Conservation (phyloP, 1,140 invertebrate species). For the Temnothorax nylanderi region DNA sequence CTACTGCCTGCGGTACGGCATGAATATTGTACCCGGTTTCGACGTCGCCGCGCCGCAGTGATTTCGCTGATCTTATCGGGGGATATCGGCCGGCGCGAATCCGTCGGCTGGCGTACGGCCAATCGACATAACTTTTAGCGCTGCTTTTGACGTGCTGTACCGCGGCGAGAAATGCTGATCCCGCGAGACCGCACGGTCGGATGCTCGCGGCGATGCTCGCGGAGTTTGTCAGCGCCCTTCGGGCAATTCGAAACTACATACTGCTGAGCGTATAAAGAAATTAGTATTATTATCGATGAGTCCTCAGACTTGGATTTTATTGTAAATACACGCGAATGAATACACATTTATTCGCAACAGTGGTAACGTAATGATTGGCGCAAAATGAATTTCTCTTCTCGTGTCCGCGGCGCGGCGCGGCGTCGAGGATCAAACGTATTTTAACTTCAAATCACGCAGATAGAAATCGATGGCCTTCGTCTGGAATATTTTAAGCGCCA, state of each 20-base stretch:
- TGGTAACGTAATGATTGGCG: background rate
- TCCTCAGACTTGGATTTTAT: background rate
- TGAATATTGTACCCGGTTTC: conserved; percentile 42
- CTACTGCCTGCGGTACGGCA: background rate
- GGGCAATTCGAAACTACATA: background rate
- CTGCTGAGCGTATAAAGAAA: background rate
- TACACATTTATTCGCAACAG: conserved; percentile 7
- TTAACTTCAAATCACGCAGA: background rate
- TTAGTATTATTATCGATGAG: conserved; percentile 5
- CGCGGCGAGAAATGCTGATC: conserved; percentile 23
- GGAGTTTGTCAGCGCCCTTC: background rate
- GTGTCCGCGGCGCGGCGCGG: background rate
- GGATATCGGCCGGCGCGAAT: conserved; percentile 35
- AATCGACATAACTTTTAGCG: conserved; percentile 56
- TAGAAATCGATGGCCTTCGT: background rate
- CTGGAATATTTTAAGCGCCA: conserved; percentile 8
- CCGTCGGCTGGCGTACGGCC: conserved; percentile 42
- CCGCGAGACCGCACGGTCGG: conserved; percentile 13
- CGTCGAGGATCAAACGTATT: background rate
- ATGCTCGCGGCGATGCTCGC: background rate
- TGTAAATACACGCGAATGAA: background rate
- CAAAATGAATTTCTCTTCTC: background rate
- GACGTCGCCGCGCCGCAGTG: background rate
- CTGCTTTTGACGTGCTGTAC: conserved; percentile 36
- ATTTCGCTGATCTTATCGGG: conserved; percentile 62